phyloP scores from a whole-genome alignment of 1,140 invertebrate genomes.

The Diachasmimorpha longicaudata region DNA sequence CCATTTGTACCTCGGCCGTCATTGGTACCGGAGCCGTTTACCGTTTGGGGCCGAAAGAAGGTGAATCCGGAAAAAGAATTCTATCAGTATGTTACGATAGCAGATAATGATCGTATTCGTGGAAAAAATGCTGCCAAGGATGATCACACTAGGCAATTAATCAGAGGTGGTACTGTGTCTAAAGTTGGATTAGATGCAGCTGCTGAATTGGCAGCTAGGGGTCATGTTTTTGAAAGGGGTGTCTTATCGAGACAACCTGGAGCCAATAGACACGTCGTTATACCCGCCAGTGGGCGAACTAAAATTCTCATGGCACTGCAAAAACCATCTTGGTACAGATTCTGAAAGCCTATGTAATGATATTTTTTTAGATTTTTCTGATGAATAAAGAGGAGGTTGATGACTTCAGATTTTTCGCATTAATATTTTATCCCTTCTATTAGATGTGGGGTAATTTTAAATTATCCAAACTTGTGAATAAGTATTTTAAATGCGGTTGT shows the following conservation, averaged over 20 bases:
- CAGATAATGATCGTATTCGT: slow-evolving; percentile 50
- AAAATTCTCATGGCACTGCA: slow-evolving; percentile 57
- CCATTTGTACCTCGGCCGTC: slow-evolving; percentile 82
- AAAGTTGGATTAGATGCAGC: slow-evolving; percentile 56
- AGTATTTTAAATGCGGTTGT: no score
- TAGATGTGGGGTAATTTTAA: no score
- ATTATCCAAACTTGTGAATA: no score
- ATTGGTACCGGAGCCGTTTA: slow-evolving; percentile 79
- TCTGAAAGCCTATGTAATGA: slow-evolving; percentile 36
- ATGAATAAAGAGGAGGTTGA: neutral
- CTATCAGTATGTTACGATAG: slow-evolving; percentile 56
- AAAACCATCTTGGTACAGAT: slow-evolving; percentile 60
- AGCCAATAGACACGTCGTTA: slow-evolving; percentile 41
- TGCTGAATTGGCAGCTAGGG: slow-evolving; percentile 52
- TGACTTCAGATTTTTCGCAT: no score
- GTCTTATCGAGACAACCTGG: slow-evolving; percentile 50
- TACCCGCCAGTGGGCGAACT: slow-evolving; percentile 52
- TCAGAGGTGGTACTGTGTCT: slow-evolving; percentile 52
- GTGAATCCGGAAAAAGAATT: slow-evolving; percentile 57
- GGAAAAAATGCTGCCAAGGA: slow-evolving; percentile 52
- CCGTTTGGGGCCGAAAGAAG: slow-evolving; percentile 74
- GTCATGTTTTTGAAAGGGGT: slow-evolving; percentile 56
- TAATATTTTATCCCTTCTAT: no score
- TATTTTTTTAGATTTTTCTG: neutral
- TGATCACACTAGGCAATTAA: slow-evolving; percentile 53